A percentile compares a stretch with the other conserved stretches of the same genome.
phyloP scores from a whole-genome alignment of 2,113 vertebrate genomes.

The Mormoops blainvillei region DNA sequence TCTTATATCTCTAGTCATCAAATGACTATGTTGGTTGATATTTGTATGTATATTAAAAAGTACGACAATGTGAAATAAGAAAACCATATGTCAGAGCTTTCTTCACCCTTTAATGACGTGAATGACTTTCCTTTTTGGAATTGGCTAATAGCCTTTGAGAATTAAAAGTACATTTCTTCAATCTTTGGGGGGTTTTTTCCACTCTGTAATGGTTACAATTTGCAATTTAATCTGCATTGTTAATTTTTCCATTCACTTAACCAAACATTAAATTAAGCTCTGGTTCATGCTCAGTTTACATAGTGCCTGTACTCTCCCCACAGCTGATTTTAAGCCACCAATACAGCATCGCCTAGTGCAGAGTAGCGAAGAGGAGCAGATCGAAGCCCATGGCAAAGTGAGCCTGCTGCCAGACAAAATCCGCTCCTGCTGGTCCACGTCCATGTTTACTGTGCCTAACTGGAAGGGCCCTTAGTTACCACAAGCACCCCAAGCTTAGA shows the following conservation, averaged over 20 bases:
- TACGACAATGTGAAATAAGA: not conserved
- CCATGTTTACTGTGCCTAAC: not conserved
- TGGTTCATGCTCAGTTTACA: not conserved
- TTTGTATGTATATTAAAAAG: not conserved
- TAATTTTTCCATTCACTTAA: not conserved
- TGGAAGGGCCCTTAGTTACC: not conserved
- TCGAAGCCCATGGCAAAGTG: no score
- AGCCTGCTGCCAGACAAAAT: not conserved
- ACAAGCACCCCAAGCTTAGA: not conserved
- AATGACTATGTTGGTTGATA: not conserved
- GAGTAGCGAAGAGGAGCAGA: not conserved
- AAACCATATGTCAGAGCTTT: not conserved
- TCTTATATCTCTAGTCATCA: not conserved
- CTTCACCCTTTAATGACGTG: not conserved
- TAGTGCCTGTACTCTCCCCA: not conserved
- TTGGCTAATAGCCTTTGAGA: not conserved
- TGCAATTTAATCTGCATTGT: not conserved
- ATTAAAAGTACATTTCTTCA: not conserved
- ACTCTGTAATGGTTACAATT: not conserved
- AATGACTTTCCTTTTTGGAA: not conserved
- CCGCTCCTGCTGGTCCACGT: no score
- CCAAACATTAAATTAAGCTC: not conserved
- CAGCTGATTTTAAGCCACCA: not conserved
- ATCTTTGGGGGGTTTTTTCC: not conserved
- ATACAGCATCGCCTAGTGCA: not conserved